Conservation (phyloP, 2,888 invertebrate genomes). For the Dermolepida albohirtum region DNA sequence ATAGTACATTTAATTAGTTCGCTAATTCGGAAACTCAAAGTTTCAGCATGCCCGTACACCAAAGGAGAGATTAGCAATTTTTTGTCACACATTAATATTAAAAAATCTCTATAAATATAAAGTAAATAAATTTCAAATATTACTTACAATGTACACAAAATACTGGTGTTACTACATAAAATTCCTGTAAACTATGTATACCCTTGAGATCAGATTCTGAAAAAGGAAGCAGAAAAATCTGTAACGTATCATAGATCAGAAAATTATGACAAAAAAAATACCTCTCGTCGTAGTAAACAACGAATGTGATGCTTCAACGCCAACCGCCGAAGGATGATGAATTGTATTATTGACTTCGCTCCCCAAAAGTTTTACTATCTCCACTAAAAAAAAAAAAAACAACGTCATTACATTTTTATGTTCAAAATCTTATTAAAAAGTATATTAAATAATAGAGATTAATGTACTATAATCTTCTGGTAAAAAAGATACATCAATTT, state of each 20-base stretch:
- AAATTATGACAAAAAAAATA: background rate
- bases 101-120: background rate
- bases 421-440: too few species aligned
- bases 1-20: background rate
- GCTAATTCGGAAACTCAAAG: too few species aligned
- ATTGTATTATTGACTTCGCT: conserved; percentile 63
- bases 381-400: conserved; percentile 56
- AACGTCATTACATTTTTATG: background rate
- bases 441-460: too few species aligned
- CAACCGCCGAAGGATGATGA: conserved; percentile 62
- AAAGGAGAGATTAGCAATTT: background rate
- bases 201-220: conserved; percentile 45
- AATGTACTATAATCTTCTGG: too few species aligned
- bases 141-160: conserved; percentile 70
- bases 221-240: conserved; percentile 10
- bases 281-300: conserved; percentile 5
- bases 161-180: conserved; percentile 68
- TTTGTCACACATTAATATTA: conserved; percentile 1
- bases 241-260: background rate
- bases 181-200: conserved; percentile 65
- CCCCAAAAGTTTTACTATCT: conserved; percentile 61
- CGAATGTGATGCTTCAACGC: conserved; percentile 55
- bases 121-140: conserved; percentile 12
- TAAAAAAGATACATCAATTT: too few species aligned
- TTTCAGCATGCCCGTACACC: too few species aligned